Evolutionary conservation across 2,113 vertebrate genomes (phyloP).

Genomic region (Reinhardtius hippoglossoides): DNA sequence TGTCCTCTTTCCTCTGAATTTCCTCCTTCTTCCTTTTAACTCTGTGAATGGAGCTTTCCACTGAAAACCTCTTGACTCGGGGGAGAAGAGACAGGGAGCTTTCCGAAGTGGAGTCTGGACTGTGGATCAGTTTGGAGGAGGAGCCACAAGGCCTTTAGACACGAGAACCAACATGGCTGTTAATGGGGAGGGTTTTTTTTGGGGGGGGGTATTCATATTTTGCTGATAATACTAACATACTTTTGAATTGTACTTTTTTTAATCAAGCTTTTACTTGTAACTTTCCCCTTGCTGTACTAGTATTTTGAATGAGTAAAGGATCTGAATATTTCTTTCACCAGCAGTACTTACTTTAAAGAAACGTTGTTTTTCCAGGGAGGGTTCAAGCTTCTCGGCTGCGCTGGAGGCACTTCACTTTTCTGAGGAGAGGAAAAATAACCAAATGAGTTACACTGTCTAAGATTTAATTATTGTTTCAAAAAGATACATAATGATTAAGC

Average conservation of each 20-base stretch:
- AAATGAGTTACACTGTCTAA: not conserved
- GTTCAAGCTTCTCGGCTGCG: not conserved
- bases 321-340: not conserved
- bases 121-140: slow-evolving; percentile 5
- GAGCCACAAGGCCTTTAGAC: slow-evolving; percentile 16
- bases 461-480: not conserved
- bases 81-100: slow-evolving; percentile 81
- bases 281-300: not conserved
- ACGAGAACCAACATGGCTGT: not conserved
- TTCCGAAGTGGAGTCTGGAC: slow-evolving; percentile 64
- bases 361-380: not conserved
- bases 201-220: no score
- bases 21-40: slow-evolving; percentile 70
- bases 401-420: not conserved
- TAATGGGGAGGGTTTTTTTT: no score
- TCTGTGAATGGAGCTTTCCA: not conserved
- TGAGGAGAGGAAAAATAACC: slow-evolving; percentile 1
- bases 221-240: no score
- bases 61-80: slow-evolving; percentile 44
- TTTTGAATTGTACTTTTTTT: no score
- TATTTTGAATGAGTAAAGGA: not conserved
- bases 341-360: slow-evolving; percentile 47
- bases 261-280: no score
- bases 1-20: slow-evolving; percentile 62
- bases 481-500: not conserved